phyloP scores from a whole-genome alignment of 2,797 vertebrate genomes.

The Diglossa cyanea region DNA sequence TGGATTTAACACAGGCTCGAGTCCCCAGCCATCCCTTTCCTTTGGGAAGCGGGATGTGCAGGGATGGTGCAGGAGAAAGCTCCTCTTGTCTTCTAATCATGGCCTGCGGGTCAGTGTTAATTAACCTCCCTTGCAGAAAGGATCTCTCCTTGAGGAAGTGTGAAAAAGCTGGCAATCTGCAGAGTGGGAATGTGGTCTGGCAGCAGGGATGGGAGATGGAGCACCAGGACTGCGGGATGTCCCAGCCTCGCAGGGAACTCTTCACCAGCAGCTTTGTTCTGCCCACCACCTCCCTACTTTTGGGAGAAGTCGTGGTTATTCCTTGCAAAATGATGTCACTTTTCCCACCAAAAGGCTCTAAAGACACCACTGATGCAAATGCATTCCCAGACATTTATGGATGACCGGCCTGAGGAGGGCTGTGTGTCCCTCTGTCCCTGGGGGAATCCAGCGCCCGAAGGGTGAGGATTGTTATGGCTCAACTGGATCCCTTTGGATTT shows the following conservation, averaged over 20 bases:
- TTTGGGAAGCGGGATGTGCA: background rate
- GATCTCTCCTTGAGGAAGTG: slow-evolving; percentile 30
- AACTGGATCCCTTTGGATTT: background rate
- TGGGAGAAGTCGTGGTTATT: background rate
- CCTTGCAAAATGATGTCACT: rapidly evolving
- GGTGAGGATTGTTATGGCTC: background rate
- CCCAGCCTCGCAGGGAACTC: rapidly evolving
- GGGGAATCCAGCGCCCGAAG: rapidly evolving
- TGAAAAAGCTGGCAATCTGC: slow-evolving; percentile 15
- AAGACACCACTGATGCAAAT: background rate
- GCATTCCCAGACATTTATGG: background rate
- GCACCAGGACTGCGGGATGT: background rate
- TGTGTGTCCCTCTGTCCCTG: rapidly evolving
- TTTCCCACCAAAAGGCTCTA: background rate
- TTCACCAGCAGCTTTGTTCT: background rate
- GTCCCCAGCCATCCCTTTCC: background rate
- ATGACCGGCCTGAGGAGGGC: background rate
- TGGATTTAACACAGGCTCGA: background rate
- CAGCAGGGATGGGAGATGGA: background rate
- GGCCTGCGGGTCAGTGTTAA: slow-evolving; percentile 32
- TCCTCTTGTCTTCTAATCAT: background rate
- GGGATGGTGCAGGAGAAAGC: background rate
- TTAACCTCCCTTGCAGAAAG: slow-evolving; percentile 48
- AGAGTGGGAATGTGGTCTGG: background rate
- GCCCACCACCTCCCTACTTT: rapidly evolving